These are phyloP conservation scores for Xenus cinereus DNA, from an alignment of 2,113 vertebrate species.

Conservation along the genomic window DNA sequence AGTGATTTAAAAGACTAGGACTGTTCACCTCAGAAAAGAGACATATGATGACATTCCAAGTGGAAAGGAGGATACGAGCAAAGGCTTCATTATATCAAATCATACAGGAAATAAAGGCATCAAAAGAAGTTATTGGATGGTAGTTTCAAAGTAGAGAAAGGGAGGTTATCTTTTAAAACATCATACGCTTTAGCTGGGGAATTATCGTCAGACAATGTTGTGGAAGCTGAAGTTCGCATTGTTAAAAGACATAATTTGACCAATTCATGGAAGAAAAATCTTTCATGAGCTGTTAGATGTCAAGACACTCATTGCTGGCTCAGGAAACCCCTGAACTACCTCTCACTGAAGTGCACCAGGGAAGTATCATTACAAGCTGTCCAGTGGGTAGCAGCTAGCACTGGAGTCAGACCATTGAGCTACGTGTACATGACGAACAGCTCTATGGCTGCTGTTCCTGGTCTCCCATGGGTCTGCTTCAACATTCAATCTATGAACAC, in stretches of 20 bases:
- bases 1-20: neutral
- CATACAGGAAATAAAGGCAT: neutral
- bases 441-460: rapidly evolving
- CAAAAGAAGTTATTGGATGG: neutral
- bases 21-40: neutral
- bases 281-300: neutral
- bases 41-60: neutral
- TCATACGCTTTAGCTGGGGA: neutral
- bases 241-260: neutral
- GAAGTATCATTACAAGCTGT: neutral
- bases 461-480: neutral
- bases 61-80: neutral
- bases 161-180: neutral
- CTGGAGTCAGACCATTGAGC: neutral
- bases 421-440: rapidly evolving
- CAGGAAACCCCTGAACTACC: neutral
- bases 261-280: neutral
- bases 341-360: neutral
- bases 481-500: neutral
- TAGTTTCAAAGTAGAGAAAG: neutral
- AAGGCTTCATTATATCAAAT: neutral
- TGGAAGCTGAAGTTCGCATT: neutral
- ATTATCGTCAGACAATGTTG: neutral
- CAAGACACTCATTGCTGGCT: neutral
- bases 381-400: rapidly evolving